Percentiles rank a stretch among this genome's conserved stretches.
Conservation (phyloP, 1,140 invertebrate genomes). For the Anoplolepis gracilipes region DNA sequence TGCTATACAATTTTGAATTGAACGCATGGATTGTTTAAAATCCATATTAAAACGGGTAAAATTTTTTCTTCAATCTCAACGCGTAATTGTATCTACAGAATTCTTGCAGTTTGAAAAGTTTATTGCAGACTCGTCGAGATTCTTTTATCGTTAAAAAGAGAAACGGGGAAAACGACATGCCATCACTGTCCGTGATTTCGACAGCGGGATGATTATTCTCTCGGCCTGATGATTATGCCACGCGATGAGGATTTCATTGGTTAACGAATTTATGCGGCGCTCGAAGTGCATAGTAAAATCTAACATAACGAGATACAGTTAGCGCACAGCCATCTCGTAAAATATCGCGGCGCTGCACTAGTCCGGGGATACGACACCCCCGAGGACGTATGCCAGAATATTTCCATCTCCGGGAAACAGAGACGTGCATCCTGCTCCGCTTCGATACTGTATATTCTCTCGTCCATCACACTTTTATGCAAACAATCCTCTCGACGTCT, state of each 20-base stretch:
- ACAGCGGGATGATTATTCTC: constrained; percentile 61
- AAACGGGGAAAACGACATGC: not conserved
- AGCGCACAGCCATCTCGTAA: constrained; percentile 83
- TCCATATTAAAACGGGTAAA: not conserved
- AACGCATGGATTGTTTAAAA: too few species aligned
- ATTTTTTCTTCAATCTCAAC: constrained; percentile 9
- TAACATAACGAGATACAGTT: constrained; percentile 84
- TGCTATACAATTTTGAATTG: not conserved
- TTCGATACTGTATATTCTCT: constrained; percentile 35
- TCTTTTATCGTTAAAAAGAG: not conserved
- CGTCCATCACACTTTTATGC: constrained; percentile 52
- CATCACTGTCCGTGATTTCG: not conserved
- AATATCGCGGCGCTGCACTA: constrained; percentile 75
- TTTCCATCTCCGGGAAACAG: constrained; percentile 70
- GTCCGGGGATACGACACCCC: constrained; percentile 74
- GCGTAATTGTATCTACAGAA: not conserved
- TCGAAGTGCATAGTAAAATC: constrained; percentile 80
- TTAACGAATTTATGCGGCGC: constrained; percentile 83
- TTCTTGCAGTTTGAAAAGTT: constrained; percentile 9
- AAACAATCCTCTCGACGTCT: constrained; percentile 52
- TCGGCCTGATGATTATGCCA: constrained; percentile 74
- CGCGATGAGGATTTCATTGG: constrained; percentile 83
- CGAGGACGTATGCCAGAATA: constrained; percentile 71
- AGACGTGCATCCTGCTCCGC: constrained; percentile 64
- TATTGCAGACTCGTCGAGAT: not conserved